Evolutionary conservation across 2,888 invertebrate genomes (phyloP), one percentile per base, ranked within the genome.

Genomic region (Drosophila mimetica): DNA sequence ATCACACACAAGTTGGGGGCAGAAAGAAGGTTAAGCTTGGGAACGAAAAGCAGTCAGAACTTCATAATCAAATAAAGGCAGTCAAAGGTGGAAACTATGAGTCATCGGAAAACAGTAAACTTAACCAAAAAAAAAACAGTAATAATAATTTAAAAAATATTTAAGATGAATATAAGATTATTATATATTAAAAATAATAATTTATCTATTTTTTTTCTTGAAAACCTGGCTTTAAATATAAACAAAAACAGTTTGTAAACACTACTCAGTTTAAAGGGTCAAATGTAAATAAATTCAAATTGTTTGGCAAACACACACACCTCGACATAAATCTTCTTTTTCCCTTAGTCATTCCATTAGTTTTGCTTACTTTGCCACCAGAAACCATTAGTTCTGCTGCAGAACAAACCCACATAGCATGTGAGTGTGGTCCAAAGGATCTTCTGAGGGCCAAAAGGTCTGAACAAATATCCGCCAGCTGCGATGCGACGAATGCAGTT

Each of bases 401-500:
- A 36, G 65, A 28, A 32, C 20, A 30, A 34, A 48, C 32, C 63
- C 50, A 51, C 63, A 50, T 32, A 8, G 16, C n/a, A 30, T 18
- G 16, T 20, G 32, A 30, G 18, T 37, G 47, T 41, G 64, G 34
- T 20, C 42, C 13, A 20, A 25, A 64, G 51, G 65, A 64, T 52
- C 44, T 46, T 52, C 44, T 46, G 37, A 65, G 37, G 47, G 18
- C 46, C 39, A 20, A 9, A 20, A 44, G 60, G 44, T 32, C 63
- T 64, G 42, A 25, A 32, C 66, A 65, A 60, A 61, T 39, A 53
- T 41, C 22, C 63, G 65, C 50, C 87, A 81, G 85, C 84, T 77
- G 80, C 20, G 22, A 52, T 58, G 54, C 77, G 46, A 81, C 77
- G 64, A 82, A 81, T 85, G 64, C 70, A 69, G 59, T 82, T 84